Evolutionary conservation across 2,113 vertebrate species (phyloP), one percentile per base, ranked within the genome.

Genomic region (Tretioscincus oriximinensis): DNA sequence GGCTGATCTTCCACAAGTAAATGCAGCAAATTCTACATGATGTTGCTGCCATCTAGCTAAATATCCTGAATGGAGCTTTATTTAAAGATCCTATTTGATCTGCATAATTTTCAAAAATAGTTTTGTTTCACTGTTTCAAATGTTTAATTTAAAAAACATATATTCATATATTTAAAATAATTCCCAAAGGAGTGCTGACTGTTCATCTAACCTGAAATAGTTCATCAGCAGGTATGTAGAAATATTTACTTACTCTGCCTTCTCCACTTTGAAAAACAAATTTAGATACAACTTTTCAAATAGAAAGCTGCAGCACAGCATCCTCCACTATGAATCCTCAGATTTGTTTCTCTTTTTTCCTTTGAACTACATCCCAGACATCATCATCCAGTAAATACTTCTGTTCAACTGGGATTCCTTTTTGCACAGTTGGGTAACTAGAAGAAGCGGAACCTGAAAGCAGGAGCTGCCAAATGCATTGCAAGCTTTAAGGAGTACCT

Each of bases 381-480:
- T 21, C 28, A 68, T n/a, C 35, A n/a, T 10, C 24, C 47, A 24
- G 51, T 45, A 7, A 66, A 14, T 12, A 29, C 47, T 41, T 28
- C 0, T 10, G n/a, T 29, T 9, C 10, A 16, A 11, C 9, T 31
- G 29, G 64, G 54, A 68, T 68, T 35, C 21, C 12, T 78, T 47
- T 58, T 66, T 68, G 20, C 20, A 11, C 65, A 35, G 31, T 10
- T 26, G 18, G 47, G 24, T 78, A 65, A 78, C 28, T 26, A 21
- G 47, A 78, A 24, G 12, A 51, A 28, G 28, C 68, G 76, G 76
- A 76, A 76, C 63, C 41, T 31, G 74, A 78, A 78, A 78, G 65
- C 20, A 78, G 47, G 47, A 68, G 58, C 67, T 78, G 65, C 49
- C 29, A 35, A 65, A 54, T 54, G 26, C 31, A 68, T 78, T 68